Conservation (phyloP, 2,888 invertebrate genomes). For the Bombylius discolor region DNA sequence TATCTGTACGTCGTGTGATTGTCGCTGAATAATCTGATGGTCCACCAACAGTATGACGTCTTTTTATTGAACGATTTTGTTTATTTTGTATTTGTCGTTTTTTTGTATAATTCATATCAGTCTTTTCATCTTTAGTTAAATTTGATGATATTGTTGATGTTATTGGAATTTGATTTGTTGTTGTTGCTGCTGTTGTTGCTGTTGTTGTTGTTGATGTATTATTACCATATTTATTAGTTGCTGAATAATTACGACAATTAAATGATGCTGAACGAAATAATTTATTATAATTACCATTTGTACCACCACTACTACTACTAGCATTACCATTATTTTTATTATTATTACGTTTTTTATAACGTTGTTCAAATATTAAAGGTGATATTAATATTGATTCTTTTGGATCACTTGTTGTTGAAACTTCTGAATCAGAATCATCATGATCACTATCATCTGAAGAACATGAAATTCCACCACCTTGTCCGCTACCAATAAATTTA, state of each 20-base stretch:
- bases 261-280: slow-evolving; percentile 35
- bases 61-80: slow-evolving; percentile 55
- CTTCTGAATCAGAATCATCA: slow-evolving; percentile 26
- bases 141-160: slow-evolving; percentile 19
- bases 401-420: slow-evolving; percentile 31
- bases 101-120: slow-evolving; percentile 66
- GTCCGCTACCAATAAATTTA: not conserved
- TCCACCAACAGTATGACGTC: slow-evolving; percentile 85
- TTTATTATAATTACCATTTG: slow-evolving; percentile 24
- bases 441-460: not conserved
- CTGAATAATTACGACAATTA: slow-evolving; percentile 36
- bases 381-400: slow-evolving; percentile 32
- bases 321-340: too few species aligned
- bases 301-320: not conserved
- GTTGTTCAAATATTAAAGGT: slow-evolving; percentile 33
- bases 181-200: too few species aligned
- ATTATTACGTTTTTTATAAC: slow-evolving; percentile 29
- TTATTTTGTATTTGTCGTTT: slow-evolving; percentile 46
- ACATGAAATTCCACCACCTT: not conserved
- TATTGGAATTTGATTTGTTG: slow-evolving; percentile 1
- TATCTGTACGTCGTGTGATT: slow-evolving; percentile 12
- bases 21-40: slow-evolving; percentile 58
- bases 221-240: slow-evolving; percentile 32
- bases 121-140: slow-evolving; percentile 60
- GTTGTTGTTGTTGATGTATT: slow-evolving; percentile 14